Evolutionary conservation across 2,797 vertebrate genomes (phyloP), one percentile per base, ranked within the genome.

Genomic region (Falco berigora): DNA sequence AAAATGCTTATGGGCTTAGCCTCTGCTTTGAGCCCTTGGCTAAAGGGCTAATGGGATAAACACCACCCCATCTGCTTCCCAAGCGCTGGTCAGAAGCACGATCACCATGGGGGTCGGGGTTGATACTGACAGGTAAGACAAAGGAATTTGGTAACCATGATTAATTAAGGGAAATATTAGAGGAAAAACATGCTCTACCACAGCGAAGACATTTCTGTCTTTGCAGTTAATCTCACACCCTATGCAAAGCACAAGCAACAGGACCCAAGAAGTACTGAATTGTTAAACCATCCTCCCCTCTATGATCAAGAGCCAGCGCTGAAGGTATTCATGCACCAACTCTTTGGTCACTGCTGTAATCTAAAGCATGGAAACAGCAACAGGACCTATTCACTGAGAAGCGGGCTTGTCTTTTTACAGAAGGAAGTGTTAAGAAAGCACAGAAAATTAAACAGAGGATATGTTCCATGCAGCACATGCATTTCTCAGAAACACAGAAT

Each of bases 241-340:
- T 14, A 6, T 16, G 27, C 47, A 79, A 82, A 79, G 52, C 67
- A 55, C 63, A 85, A 74, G 44, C 28, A 73, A 59, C 7, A 69
- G 40, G 68, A 85, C n/a, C 44, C 42, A 56, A 72, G 64, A 63
- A 85, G 52, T 55, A 42, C 22, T 62, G 17, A 87, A 66, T 5
- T 8, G 13, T 46, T n/a, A 53, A 58, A 6, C 34, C 80, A 81
- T 50, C 21, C 36, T 55, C 69, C 40, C 59, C 24, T 66, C 66
- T 17, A 3, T 7, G 38, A 62, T 20, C 28, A 38, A 63, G 23
- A 64, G 25, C 4, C 46, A 46, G 23, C 0, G 0, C 16, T 72
- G 8, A 58, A 42, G 32, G 58, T 56, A 74, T n/a, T 49, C 9
- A 30, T 38, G 62, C 32, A 58, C 14, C 28, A 68, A 24, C 14